Percentiles rank a stretch among this genome's conserved stretches.
These are phyloP conservation scores for Microctenopoma stevenorrisi DNA, from an alignment of 2,797 vertebrate genomes.

Conservation along the genomic window DNA sequence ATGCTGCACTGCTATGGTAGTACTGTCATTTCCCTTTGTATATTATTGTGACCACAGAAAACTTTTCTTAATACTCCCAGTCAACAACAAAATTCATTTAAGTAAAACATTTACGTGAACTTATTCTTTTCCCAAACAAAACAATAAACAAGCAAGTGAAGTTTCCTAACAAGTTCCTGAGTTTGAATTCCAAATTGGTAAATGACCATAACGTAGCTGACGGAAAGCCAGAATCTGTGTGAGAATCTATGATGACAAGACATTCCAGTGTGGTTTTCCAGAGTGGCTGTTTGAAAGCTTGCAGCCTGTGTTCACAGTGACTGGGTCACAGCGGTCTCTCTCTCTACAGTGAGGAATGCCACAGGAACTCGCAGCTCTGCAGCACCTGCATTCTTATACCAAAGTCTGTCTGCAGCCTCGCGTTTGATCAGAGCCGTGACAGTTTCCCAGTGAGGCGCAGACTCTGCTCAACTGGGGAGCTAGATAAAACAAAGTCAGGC, in stretches of 20 bases:
- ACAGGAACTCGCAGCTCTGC: conserved; percentile 66
- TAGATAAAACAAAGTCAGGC: conserved; percentile 39
- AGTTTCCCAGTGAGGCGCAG: conserved; percentile 47
- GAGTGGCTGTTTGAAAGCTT: conserved; percentile 57
- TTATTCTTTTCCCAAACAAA: conserved; percentile 13
- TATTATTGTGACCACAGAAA: conserved; percentile 18
- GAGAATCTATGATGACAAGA: conserved; percentile 69
- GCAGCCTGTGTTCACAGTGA: conserved; percentile 46
- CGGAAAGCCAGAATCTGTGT: conserved; percentile 62
- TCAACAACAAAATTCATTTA: conserved; percentile 1
- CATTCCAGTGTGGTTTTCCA: conserved; percentile 79
- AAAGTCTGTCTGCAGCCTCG: conserved; percentile 53
- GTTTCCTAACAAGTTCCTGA: conserved; percentile 33
- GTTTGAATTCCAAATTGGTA: conserved; percentile 48
- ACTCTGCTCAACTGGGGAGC: conserved; percentile 34
- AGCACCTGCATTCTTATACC: conserved; percentile 75
- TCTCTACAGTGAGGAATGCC: conserved; percentile 73
- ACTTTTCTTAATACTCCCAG: not conserved
- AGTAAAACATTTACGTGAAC: not conserved
- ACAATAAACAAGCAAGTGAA: conserved; percentile 32
- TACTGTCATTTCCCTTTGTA: conserved; percentile 13
- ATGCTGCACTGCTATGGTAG: conserved; percentile 43
- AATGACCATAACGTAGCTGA: conserved; percentile 42
- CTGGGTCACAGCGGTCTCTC: conserved; percentile 61
- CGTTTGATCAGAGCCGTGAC: conserved; percentile 75